A percentile compares a stretch with the other conserved stretches of the same genome.
Conservation (phyloP, 1,140 invertebrate genomes). For the Anthonomus grandis region DNA sequence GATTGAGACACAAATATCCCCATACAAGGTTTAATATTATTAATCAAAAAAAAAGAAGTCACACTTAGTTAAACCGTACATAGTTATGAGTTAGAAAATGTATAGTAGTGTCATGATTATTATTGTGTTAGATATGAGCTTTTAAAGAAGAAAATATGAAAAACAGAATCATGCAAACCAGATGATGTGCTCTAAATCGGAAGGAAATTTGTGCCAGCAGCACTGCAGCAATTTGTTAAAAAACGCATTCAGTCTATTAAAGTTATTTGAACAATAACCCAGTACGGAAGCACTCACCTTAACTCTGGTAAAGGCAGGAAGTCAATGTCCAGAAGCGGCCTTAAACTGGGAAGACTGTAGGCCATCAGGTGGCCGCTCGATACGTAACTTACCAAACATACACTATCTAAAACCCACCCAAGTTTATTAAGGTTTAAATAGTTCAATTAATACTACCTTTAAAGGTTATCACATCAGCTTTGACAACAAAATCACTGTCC, state of each 20-base stretch:
- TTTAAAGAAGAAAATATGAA: too few species aligned
- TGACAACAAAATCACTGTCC: conserved; percentile 88
- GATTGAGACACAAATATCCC: neutral
- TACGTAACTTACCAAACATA: conserved; percentile 89
- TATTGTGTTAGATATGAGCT: neutral
- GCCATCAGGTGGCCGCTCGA: conserved; percentile 89
- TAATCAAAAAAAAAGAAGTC: too few species aligned
- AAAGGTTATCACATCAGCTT: conserved; percentile 88
- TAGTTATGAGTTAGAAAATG: too few species aligned
- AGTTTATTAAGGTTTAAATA: conserved; percentile 34
- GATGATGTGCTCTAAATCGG: conserved; percentile 22
- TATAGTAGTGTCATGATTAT: too few species aligned
- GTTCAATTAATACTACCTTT: conserved; percentile 66
- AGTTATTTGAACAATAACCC: neutral
- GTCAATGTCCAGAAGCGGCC: conserved; percentile 86
- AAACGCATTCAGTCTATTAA: conserved; percentile 6
- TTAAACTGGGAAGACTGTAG: conserved; percentile 90
- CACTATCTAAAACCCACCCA: conserved; percentile 69
- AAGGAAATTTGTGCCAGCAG: conserved; percentile 17
- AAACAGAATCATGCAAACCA: too few species aligned
- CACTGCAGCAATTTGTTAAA: too few species aligned
- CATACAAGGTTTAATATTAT: neutral
- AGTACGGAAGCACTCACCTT: conserved; percentile 63
- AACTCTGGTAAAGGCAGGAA: conserved; percentile 91
- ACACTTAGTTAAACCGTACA: too few species aligned